Evolutionary conservation across 2,888 invertebrate species (phyloP).

Genomic region (Philhelius pedissequus): DNA sequence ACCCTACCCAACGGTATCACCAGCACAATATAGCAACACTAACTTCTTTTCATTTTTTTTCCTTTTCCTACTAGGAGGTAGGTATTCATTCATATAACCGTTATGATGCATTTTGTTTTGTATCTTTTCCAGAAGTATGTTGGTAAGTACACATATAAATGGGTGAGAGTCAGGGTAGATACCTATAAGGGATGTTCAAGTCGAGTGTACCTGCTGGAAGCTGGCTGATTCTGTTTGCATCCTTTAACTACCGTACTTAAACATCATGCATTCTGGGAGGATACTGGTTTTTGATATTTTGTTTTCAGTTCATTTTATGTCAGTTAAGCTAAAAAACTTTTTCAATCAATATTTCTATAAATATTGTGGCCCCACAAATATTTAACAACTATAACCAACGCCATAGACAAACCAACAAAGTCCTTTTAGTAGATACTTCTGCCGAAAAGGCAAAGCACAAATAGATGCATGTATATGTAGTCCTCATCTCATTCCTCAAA

Average conservation of each 20-base stretch:
- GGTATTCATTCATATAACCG: constrained; percentile 30
- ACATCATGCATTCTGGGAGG: not conserved
- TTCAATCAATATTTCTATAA: constrained; percentile 66
- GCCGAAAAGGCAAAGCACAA: constrained; percentile 47
- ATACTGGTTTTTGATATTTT: not conserved
- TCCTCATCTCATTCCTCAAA: not conserved
- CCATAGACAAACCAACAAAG: not conserved
- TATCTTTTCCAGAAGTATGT: constrained; percentile 26
- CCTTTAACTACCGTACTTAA: not conserved
- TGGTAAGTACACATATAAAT: not conserved
- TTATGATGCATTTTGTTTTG: constrained; percentile 55
- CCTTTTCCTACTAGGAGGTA: not conserved
- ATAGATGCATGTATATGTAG: not conserved
- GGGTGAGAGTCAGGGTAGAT: not conserved
- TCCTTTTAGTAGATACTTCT: constrained; percentile 14
- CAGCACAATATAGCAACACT: constrained; percentile 25
- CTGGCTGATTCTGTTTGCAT: constrained; percentile 17
- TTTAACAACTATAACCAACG: not conserved
- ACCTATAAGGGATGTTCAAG: constrained; percentile 22
- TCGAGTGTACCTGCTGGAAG: not conserved
- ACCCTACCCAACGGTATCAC: constrained; percentile 32
- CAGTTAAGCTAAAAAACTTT: constrained; percentile 60
- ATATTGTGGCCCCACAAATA: constrained; percentile 34
- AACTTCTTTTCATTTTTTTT: constrained; percentile 39
- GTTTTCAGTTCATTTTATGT: constrained; percentile 51